Evolutionary conservation across 1,140 invertebrate species (phyloP).

Genomic region (Pygmarrhopalites habei): DNA sequence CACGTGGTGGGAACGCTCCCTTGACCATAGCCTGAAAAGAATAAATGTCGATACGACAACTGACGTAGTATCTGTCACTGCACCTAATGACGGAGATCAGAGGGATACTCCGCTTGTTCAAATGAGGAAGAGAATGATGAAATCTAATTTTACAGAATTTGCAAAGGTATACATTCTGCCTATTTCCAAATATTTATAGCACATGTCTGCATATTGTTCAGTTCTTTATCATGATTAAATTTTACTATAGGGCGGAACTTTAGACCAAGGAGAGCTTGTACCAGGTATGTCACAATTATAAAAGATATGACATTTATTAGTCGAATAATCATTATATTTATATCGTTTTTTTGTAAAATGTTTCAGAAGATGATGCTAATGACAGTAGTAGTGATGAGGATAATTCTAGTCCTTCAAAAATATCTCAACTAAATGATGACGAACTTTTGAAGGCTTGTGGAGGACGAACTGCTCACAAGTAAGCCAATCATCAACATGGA

Average conservation of each 20-base stretch:
- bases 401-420: background rate
- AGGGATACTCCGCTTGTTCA: conserved; percentile 17
- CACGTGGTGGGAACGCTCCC: conserved; percentile 36
- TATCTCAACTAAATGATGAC: conserved; percentile 22
- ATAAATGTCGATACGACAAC: conserved; percentile 19
- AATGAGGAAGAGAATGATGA: conserved; percentile 32
- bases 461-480: conserved; percentile 39
- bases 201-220: too few relatives aligned
- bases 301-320: too few relatives aligned
- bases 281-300: too few relatives aligned
- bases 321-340: too few relatives aligned
- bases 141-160: conserved; percentile 35
- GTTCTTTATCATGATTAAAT: background rate
- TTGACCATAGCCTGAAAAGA: conserved; percentile 26
- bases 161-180: conserved; percentile 30
- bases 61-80: background rate
- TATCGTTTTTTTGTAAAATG: too few relatives aligned
- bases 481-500: conserved; percentile 3
- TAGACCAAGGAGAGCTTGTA: conserved; percentile 29
- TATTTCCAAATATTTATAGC: background rate
- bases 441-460: conserved; percentile 35
- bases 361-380: conserved; percentile 7
- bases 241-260: conserved; percentile 28
- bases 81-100: background rate
- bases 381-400: background rate